phyloP scores from a whole-genome alignment of 2,113 vertebrate genomes.

The Synodontis membranacea region DNA sequence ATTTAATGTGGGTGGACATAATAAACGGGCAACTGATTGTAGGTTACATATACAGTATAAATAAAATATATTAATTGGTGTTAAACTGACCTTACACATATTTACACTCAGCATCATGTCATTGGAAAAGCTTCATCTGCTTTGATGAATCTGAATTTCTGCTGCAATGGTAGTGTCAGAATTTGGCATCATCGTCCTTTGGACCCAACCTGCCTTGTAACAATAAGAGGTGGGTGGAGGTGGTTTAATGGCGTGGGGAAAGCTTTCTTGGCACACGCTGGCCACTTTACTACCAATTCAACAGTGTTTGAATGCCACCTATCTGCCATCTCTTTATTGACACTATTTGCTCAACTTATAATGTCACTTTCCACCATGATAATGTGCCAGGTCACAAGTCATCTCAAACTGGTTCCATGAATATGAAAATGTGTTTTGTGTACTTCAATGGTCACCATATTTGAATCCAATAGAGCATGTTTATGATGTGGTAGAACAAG shows the following conservation, averaged over 20 bases:
- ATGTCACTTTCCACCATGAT: neutral
- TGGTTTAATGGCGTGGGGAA: neutral
- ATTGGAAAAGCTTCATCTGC: neutral
- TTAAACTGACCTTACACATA: neutral
- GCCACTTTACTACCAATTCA: neutral
- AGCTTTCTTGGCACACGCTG: neutral
- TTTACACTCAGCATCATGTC: neutral
- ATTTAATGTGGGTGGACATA: neutral
- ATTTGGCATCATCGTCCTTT: neutral
- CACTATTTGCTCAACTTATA: neutral
- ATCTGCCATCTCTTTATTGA: neutral
- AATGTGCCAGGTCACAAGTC: neutral
- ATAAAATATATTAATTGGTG: neutral
- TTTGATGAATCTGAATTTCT: neutral
- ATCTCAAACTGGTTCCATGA: neutral
- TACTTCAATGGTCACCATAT: neutral
- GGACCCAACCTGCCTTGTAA: neutral
- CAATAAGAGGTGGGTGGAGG: neutral
- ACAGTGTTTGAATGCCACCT: neutral
- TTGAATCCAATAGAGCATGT: neutral
- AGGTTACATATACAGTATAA: neutral
- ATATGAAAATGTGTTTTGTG: no score
- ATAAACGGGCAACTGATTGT: neutral
- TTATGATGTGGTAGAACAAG: no score
- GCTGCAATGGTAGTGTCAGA: neutral